Evolutionary conservation across 2,113 vertebrate genomes (phyloP).

Genomic region (Pionites leucogaster): DNA sequence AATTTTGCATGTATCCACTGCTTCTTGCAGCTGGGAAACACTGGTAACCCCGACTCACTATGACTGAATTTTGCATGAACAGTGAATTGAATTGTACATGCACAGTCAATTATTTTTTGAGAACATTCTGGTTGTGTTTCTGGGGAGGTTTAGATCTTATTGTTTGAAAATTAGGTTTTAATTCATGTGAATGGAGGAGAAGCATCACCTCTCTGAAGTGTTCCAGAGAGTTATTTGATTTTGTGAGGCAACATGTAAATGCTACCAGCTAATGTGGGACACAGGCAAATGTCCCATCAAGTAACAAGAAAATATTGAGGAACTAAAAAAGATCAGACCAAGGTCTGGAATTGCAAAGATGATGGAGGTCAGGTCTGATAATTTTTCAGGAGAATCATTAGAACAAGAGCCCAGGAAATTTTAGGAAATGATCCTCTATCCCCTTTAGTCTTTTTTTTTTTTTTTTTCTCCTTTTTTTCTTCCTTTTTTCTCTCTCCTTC

Average conservation of each 20-base stretch:
- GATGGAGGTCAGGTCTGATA: not conserved
- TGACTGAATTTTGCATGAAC: not conserved
- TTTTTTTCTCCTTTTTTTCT: too few species aligned
- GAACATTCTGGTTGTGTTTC: not conserved
- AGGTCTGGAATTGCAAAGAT: not conserved
- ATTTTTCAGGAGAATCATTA: not conserved
- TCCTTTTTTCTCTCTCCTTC: fast-evolving
- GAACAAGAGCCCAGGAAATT: not conserved
- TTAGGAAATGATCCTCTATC: not conserved
- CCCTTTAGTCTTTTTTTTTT: fast-evolving
- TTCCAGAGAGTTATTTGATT: not conserved
- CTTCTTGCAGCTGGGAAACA: not conserved
- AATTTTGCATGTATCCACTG: not conserved
- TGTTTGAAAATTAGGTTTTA: not conserved
- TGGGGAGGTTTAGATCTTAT: not conserved
- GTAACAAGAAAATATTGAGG: not conserved
- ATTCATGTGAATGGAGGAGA: not conserved
- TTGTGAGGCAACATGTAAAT: not conserved
- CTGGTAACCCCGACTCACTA: not conserved
- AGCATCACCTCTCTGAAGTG: not conserved
- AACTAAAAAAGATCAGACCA: not conserved
- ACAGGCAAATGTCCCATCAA: not conserved
- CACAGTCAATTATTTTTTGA: not conserved
- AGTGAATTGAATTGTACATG: not conserved
- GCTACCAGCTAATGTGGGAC: not conserved